Evolutionary conservation across 2,113 vertebrate genomes (phyloP).

Genomic region (Pomatostomus ruficeps): DNA sequence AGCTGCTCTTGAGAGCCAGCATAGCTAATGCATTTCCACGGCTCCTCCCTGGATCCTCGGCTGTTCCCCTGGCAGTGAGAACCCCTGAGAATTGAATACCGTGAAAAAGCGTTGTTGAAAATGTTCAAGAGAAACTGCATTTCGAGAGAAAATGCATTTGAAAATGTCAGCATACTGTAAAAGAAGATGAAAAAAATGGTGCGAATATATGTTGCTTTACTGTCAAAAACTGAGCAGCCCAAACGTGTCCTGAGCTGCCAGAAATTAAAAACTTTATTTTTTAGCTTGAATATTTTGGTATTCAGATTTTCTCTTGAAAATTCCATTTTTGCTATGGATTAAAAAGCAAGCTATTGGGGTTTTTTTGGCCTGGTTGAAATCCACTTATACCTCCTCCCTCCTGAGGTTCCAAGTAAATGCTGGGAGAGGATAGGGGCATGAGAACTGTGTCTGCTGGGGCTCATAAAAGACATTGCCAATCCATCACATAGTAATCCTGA

Average conservation of each 20-base stretch:
- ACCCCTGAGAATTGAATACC: constrained; percentile 2
- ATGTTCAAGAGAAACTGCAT: not conserved
- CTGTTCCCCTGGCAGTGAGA: constrained; percentile 37
- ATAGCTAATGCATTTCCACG: not conserved
- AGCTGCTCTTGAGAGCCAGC: not conserved
- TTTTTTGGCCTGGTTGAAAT: not conserved
- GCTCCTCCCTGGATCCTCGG: not conserved
- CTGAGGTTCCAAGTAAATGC: not conserved
- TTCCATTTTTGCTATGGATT: not conserved
- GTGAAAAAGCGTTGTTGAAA: constrained; percentile 1
- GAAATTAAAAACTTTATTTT: constrained; percentile 44
- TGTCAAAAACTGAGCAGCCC: constrained; percentile 61
- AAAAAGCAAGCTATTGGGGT: not conserved
- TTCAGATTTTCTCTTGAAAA: constrained; percentile 26
- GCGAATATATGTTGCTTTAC: constrained; percentile 54
- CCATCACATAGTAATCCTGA: not conserved
- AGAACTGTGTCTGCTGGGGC: not conserved
- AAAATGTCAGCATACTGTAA: constrained; percentile 63
- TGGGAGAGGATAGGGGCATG: accelerated
- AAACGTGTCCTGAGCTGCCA: constrained; percentile 49
- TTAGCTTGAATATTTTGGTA: constrained; percentile 13
- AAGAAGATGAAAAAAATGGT: constrained; percentile 18
- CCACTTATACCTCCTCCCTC: not conserved
- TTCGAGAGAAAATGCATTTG: constrained; percentile 12
- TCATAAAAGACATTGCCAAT: not conserved